These are phyloP conservation scores for Lathamus discolor DNA, from an alignment of 2,113 vertebrate genomes.

Conservation along the genomic window DNA sequence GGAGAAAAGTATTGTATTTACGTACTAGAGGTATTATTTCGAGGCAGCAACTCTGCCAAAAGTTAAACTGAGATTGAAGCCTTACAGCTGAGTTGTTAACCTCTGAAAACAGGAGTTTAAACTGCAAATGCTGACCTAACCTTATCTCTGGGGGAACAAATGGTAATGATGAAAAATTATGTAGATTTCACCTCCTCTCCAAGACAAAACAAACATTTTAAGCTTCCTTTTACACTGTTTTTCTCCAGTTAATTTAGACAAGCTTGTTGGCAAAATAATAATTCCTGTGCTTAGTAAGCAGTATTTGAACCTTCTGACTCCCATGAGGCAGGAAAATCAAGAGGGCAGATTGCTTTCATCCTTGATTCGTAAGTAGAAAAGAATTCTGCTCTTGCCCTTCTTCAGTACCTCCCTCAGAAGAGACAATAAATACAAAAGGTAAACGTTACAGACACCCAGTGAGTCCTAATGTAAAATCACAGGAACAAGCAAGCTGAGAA, in stretches of 20 bases:
- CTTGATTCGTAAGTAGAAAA: neutral
- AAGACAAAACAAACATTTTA: conserved; percentile 17
- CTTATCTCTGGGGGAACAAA: conserved; percentile 7
- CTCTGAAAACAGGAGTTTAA: conserved; percentile 40
- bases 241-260: neutral
- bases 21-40: conserved; percentile 22
- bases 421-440: neutral
- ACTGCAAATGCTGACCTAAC: conserved; percentile 19
- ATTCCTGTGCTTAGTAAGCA: neutral
- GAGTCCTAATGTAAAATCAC: neutral
- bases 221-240: neutral
- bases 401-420: neutral
- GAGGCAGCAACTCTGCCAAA: conserved; percentile 26
- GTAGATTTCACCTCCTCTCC: neutral
- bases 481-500: neutral
- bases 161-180: conserved; percentile 23
- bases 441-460: neutral
- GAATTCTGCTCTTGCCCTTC: neutral
- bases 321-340: neutral
- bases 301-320: neutral
- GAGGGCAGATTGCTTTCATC: neutral
- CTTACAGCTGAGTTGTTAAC: conserved; percentile 49
- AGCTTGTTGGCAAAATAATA: neutral
- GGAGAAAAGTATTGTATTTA: neutral
- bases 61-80: conserved; percentile 41